Evolutionary conservation across 2,888 invertebrate species (phyloP), one percentile per base, ranked within the genome.

Genomic region (Ectropis crepuscularia): DNA sequence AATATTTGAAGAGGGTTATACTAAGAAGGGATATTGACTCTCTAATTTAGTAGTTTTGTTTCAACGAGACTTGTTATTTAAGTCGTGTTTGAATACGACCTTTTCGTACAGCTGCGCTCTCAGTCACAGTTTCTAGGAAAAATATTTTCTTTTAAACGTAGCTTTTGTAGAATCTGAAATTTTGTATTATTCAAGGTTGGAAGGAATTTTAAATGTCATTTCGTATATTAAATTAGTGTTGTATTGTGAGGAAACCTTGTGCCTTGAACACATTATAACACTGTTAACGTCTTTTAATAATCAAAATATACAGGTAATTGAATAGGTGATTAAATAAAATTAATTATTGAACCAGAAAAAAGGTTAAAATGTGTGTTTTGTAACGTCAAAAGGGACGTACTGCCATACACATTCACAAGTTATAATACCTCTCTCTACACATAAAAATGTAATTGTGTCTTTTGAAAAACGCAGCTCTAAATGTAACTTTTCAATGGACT

Each of bases 1-100:
- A 70, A 70, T 66, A 65, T 70, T 70, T 68, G 68, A 62, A 61
- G 37, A 53, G 58, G 61, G 62, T 66, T 68, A 63, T 54, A 63
- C 62, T 66, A 61, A 51, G 63, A 59, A 55, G 42, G 53, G 55
- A 62, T 67, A 61, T 61, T 61, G 54, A 61, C 61, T 65, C 49
- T 63, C 57, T 48, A 57, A 62, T 65, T 58, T 61, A 59, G 46
- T 50, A 62, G 61, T 62, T 57, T 63, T 57, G 57, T 61, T 61
- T 57, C 50, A 61, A 57, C 38, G 58, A 12, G 38, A 55, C n/a
- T 55, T 55, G 47, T 57, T 46, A 46, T 47, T 48, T 38, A 57
- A 57, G 28, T 43, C n/a, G 42, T 49, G 42, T 58, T 50, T 42
- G 47, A 39, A 42, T 57, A 48, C 28, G 10, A 57, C 42, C 51